Evolutionary conservation across 1,140 invertebrate species (phyloP), one percentile per base, ranked within the genome.

Genomic region (Pseudomyrmex pallidus): DNA sequence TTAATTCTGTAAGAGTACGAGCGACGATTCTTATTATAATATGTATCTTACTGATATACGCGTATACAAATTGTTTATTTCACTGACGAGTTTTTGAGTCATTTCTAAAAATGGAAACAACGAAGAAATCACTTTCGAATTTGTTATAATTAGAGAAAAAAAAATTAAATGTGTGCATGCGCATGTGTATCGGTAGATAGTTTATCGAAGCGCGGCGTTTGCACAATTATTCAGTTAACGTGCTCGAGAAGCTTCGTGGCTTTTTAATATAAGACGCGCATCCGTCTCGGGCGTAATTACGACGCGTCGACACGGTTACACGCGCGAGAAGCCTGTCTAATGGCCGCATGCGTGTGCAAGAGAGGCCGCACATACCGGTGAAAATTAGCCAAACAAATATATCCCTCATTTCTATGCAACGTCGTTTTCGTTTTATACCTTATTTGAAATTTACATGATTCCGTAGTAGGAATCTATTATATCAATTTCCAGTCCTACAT

Each of bases 341-440:
- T 61, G 76, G 54, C 63, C 74, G 61, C 44, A 25, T 74, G 57
- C 57, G 72, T 62, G 70, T 59, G 35, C 4, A 35, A 22, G 46
- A 10, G 46, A 63, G 48, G 59, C 64, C 63, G 74, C 35, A 35
- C 74, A 68, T 68, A 54, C 52, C 66, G 68, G 66, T 59, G 66
- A 72, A 72, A 80, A 80, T 80, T 80, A 59, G 68, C 76, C 54
- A 70, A 80, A 80, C 56, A 80, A 80, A 80, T 80, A 48, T 80
- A 80, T 80, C 54, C 76, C 64, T 78, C 64, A 72, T 80, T 68
- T 78, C 64, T 48, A n/a, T 59, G 54, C 66, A 50, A 59, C 76
- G n/a, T 80, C 66, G n/a, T 62, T 44, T 56, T 46, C 50, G 62
- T 67, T 72, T 72, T 80, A 50, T 48, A 35, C 44, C 66, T 80